These are phyloP conservation scores for Cyaniris semiargus DNA, from an alignment of 2,888 invertebrate genomes.

Conservation along the genomic window DNA sequence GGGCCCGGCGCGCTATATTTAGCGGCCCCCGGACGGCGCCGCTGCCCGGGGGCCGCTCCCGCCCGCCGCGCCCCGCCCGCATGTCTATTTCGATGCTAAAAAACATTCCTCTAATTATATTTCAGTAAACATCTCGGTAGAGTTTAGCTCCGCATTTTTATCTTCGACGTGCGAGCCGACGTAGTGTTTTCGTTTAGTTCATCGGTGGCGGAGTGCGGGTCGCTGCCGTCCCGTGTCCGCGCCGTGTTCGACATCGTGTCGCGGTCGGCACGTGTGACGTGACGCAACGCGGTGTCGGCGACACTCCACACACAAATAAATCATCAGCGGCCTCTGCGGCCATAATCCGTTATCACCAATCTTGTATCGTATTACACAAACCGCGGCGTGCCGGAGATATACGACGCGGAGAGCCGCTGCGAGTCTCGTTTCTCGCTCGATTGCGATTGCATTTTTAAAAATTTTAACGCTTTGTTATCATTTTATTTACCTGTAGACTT, in stretches of 20 bases:
- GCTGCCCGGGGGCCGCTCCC: constrained; percentile 6
- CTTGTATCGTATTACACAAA: not conserved
- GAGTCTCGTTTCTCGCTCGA: not conserved
- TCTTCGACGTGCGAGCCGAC: not conserved
- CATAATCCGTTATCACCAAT: not conserved
- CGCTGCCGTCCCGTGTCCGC: not conserved
- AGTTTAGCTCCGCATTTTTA: not conserved
- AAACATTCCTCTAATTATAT: not conserved
- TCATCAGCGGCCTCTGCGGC: not conserved
- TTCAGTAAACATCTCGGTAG: not conserved
- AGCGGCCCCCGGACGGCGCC: constrained; percentile 42
- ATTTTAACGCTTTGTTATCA: too few relatives aligned
- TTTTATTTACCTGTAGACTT: too few relatives aligned
- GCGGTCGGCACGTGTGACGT: not conserved
- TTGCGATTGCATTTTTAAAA: too few relatives aligned
- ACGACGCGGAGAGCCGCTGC: not conserved
- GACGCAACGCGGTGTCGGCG: not conserved
- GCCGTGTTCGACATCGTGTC: not conserved
- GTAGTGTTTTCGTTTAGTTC: not conserved
- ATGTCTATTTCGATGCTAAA: not conserved
- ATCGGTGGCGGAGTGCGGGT: not conserved
- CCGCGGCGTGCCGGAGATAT: not conserved
- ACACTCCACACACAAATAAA: not conserved
- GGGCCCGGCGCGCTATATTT: constrained; percentile 54
- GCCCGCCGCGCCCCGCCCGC: not conserved